Evolutionary conservation across 2,888 invertebrate species (phyloP).

Genomic region (Xestia xanthographa): DNA sequence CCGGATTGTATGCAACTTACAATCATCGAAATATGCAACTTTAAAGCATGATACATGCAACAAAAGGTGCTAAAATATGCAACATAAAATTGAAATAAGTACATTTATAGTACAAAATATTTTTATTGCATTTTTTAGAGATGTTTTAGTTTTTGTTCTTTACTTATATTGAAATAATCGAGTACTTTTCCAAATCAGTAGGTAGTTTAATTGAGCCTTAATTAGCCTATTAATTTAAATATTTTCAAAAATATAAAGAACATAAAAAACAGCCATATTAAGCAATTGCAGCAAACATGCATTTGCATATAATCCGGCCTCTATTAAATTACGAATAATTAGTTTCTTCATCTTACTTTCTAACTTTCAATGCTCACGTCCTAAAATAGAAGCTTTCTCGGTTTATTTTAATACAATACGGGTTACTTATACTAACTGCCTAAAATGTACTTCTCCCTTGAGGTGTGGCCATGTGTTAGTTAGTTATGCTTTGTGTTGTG

Average conservation of each 20-base stretch:
- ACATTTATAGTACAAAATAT: not conserved
- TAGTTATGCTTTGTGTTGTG: conserved; percentile 15
- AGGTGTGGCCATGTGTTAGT: not conserved
- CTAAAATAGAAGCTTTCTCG: not conserved
- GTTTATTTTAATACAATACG: not conserved
- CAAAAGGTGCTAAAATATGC: not conserved
- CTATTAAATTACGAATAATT: not conserved
- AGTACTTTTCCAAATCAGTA: not conserved
- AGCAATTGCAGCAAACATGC: not conserved
- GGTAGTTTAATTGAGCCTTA: too few species aligned
- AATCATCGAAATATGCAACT: not conserved
- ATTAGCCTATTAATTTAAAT: not conserved
- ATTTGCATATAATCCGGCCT: not conserved
- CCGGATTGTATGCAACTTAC: not conserved
- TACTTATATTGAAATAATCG: not conserved
- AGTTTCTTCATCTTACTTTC: conserved; percentile 10
- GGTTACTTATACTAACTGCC: not conserved
- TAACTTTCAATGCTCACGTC: not conserved
- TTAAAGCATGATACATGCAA: not conserved
- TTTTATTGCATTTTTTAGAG: not conserved
- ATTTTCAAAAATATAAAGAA: not conserved
- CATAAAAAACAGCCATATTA: not conserved
- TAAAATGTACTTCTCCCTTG: not conserved
- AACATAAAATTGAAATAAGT: not conserved
- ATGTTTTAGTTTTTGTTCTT: not conserved